Evolutionary conservation across 1,140 invertebrate species (phyloP).

Genomic region (Mizuhopecten yessoensis): DNA sequence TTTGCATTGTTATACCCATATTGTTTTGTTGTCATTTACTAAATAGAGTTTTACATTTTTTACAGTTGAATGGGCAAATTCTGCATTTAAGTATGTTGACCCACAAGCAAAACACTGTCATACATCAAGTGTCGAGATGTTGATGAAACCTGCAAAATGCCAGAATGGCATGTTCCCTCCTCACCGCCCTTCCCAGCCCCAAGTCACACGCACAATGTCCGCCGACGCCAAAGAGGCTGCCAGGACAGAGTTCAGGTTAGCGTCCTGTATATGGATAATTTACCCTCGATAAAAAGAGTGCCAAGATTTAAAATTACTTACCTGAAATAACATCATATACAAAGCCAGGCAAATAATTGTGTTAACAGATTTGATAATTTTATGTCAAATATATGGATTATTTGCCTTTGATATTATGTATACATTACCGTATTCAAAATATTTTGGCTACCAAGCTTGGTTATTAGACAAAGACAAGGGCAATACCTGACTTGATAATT

Average conservation of each 20-base stretch:
- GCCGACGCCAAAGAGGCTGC: conserved; percentile 70
- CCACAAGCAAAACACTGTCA: conserved; percentile 73
- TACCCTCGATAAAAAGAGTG: too few species aligned
- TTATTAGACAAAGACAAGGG: too few species aligned
- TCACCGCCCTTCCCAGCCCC: conserved; percentile 41
- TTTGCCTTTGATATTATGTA: too few species aligned
- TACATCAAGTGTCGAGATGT: conserved; percentile 69
- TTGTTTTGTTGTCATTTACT: neutral
- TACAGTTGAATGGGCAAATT: conserved; percentile 78
- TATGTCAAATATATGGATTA: too few species aligned
- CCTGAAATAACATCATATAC: too few species aligned
- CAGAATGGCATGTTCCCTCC: conserved; percentile 41
- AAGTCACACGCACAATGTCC: conserved; percentile 57
- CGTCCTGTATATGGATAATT: too few species aligned
- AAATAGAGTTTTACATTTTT: conserved; percentile 22
- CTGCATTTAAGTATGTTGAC: conserved; percentile 78
- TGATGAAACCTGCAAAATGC: conserved; percentile 72
- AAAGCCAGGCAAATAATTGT: too few species aligned
- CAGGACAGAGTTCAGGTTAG: conserved; percentile 74
- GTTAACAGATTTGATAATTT: too few species aligned
- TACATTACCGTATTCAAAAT: too few species aligned
- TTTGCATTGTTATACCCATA: neutral
- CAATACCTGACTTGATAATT: too few species aligned
- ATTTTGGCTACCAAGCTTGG: too few species aligned
- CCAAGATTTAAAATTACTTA: too few species aligned